Evolutionary conservation across 2,797 vertebrate genomes (phyloP).

Genomic region (Gephyroberyx darwinii): DNA sequence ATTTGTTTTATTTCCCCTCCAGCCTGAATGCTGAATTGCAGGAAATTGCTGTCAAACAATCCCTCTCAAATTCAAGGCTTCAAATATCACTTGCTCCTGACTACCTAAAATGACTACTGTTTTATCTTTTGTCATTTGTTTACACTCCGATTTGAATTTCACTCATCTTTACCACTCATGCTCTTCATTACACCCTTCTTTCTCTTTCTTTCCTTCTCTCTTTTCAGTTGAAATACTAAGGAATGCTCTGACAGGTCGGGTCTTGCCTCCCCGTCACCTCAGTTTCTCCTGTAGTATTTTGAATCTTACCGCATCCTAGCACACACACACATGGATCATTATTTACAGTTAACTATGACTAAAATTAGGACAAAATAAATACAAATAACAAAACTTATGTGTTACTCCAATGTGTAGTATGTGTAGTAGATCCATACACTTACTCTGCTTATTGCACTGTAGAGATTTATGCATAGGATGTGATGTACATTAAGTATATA

Average conservation of each 20-base stretch:
- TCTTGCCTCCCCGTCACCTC: conserved; percentile 16
- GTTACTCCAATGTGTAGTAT: no score
- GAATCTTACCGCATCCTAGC: not conserved
- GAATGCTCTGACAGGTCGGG: conserved; percentile 40
- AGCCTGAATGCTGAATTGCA: not conserved
- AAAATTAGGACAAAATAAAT: not conserved
- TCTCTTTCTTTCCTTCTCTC: conserved; percentile 5
- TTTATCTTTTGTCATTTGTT: conserved; percentile 15
- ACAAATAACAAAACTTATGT: no score
- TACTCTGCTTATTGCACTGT: no score
- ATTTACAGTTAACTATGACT: no score
- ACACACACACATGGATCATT: not conserved
- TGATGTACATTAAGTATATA: no score
- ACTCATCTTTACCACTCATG: conserved; percentile 7
- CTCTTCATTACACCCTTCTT: not conserved
- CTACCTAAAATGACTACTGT: not conserved
- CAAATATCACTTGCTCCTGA: not conserved
- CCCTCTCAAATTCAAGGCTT: not conserved
- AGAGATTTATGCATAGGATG: no score
- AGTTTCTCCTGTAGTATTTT: conserved; percentile 24
- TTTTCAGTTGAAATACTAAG: conserved; percentile 39
- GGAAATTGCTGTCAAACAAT: conserved; percentile 8
- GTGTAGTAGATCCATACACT: no score
- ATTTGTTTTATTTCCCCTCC: not conserved
- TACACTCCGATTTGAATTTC: conserved; percentile 10